A percentile compares a stretch with the other conserved stretches of the same genome.
Evolutionary conservation across 1,140 invertebrate genomes (phyloP).

Genomic region (Drosophila ohnishii): DNA sequence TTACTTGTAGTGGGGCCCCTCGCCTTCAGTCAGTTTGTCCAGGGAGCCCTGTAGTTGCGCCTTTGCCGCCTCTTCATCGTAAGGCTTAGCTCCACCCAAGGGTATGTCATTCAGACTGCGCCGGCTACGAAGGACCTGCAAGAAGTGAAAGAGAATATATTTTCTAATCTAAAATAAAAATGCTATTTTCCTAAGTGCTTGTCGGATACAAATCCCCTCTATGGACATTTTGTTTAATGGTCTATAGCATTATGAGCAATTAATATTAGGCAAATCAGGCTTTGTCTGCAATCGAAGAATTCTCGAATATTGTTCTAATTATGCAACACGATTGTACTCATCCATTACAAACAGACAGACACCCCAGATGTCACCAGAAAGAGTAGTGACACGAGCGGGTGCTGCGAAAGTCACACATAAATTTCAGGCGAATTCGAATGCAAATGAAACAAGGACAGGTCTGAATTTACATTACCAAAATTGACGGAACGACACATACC

Average conservation of each 20-base stretch:
- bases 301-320: slow-evolving; percentile 36
- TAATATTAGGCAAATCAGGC: too few species aligned
- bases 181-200: background rate
- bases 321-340: slow-evolving; percentile 39
- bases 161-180: background rate
- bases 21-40: slow-evolving; percentile 68
- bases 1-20: slow-evolving; percentile 75
- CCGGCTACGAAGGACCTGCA: slow-evolving; percentile 46
- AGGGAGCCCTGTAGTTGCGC: slow-evolving; percentile 58
- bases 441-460: slow-evolving; percentile 59
- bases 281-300: background rate
- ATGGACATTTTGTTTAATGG: background rate
- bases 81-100: slow-evolving; percentile 41
- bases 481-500: slow-evolving; percentile 47
- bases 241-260: background rate
- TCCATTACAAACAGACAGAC: slow-evolving; percentile 21
- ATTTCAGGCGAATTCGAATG: slow-evolving; percentile 51
- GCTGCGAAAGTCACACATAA: slow-evolving; percentile 38
- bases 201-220: background rate
- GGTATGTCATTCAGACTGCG: slow-evolving; percentile 50
- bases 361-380: slow-evolving; percentile 31
- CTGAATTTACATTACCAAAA: slow-evolving; percentile 63
- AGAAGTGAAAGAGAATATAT: background rate
- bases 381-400: background rate
- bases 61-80: slow-evolving; percentile 65